Evolutionary conservation across 2,797 vertebrate species (phyloP), one percentile per base, ranked within the genome.

Genomic region (Centroberyx gerrardi): DNA sequence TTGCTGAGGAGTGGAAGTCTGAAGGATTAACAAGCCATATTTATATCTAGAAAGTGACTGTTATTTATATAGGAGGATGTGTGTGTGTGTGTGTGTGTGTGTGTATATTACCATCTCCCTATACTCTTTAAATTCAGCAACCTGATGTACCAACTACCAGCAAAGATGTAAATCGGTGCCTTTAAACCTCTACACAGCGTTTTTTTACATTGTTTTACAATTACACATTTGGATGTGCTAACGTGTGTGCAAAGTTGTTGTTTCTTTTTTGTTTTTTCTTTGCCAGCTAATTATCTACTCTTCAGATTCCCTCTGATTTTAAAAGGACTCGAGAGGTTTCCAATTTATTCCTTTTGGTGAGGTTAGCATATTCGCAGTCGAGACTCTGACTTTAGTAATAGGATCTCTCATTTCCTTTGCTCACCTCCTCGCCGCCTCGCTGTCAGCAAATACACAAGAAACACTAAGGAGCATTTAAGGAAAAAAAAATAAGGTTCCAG

Each of bases 251-350:
- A 22, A 22, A 22, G 33, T 55, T 29, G 6, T 49, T 44, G 4
- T 1, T 54, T 29, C 4, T 33, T 6, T 29, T 27, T 63, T 67
- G 15, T 68, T 66, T 42, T 44, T 49, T 61, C 14, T 62, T 72
- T 68, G 49, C 69, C 54, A 60, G 63, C 65, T 88, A 86, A 87
- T 90, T 90, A 84, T 82, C 80, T 72, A 59, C 59, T 80, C 60
- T 68, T 76, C 61, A 72, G 70, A 49, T 81, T 83, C 58, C 36
- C 52, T 75, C 53, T 51, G 42, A 68, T 88, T 33, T 79, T 58
- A 75, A 81, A 85, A 66, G 52, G 53, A 76, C 68, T 83, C 65
- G 46, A 76, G 74, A 72, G 72, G 66, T 83, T 83, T 83, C 71
- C 73, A 75, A 65, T 87, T 70, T 72, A 68, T 85, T 86, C 62